A percentile compares a stretch with the other conserved stretches of the same genome.
Conservation (phyloP, 2,797 vertebrate genomes). For the Chlorospingus flavigularis region DNA sequence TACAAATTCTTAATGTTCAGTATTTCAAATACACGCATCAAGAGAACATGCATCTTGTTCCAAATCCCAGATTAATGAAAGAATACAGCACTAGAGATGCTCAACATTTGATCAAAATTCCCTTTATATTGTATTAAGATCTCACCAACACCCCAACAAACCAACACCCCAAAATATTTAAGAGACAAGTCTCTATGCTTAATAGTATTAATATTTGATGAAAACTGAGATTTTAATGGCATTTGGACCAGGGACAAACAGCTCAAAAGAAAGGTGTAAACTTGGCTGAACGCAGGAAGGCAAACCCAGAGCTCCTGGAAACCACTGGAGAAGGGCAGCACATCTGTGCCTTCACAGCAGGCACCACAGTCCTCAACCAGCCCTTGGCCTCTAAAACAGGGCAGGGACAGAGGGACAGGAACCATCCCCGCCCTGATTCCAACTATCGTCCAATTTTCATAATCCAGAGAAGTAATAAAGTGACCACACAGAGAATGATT, state of each 20-base stretch:
- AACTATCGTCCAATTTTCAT: accelerated
- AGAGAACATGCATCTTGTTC: not conserved
- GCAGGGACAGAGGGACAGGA: not conserved
- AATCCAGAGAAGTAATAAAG: slow-evolving; percentile 45
- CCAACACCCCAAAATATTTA: not conserved
- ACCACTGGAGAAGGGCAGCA: accelerated
- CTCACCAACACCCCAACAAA: not conserved
- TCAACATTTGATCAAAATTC: not conserved
- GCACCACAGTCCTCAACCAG: accelerated
- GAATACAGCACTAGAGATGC: not conserved
- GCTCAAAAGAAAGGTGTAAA: not conserved
- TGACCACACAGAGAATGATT: slow-evolving; percentile 77
- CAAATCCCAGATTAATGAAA: not conserved
- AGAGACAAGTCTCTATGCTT: not conserved
- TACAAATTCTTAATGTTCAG: not conserved
- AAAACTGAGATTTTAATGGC: not conserved
- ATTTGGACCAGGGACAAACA: not conserved
- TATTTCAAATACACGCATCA: not conserved
- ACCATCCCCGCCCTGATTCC: not conserved
- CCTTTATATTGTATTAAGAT: not conserved
- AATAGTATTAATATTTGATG: not conserved
- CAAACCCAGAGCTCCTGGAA: not conserved
- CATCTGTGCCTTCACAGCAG: accelerated
- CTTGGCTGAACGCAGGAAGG: not conserved
- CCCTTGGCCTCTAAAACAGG: not conserved